These are phyloP conservation scores for Luffia ferchaultella DNA, from an alignment of 2,888 invertebrate genomes.

Conservation along the genomic window DNA sequence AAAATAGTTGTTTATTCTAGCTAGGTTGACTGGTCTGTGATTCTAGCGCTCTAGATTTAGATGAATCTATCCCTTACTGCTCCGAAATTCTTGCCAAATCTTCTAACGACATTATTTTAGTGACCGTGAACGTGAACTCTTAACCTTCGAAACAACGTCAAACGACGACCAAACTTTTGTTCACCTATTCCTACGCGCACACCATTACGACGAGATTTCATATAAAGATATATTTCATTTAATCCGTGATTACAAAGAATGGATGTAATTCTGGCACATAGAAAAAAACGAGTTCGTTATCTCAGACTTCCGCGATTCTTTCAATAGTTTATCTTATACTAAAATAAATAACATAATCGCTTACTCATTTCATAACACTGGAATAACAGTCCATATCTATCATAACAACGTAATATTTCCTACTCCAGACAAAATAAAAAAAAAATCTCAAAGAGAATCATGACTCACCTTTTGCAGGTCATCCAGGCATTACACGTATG, in stretches of 20 bases:
- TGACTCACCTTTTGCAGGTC: neutral
- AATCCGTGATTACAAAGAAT: neutral
- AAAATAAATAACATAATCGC: neutral
- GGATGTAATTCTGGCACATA: neutral
- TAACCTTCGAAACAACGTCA: neutral
- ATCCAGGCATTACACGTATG: neutral
- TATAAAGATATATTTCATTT: neutral
- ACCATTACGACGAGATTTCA: neutral
- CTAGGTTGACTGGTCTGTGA: neutral
- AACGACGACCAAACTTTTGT: neutral
- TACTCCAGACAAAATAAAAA: neutral
- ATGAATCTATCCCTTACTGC: neutral
- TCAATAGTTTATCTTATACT: neutral
- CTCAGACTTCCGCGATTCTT: neutral
- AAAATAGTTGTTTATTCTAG: neutral
- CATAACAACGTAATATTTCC: neutral
- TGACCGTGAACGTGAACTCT: neutral
- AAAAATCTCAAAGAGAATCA: neutral
- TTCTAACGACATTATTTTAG: neutral
- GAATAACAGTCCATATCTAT: neutral
- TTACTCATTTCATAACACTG: neutral
- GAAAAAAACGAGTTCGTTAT: neutral
- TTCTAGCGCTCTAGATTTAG: neutral
- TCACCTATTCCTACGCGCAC: neutral
- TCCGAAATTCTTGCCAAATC: neutral